Evolutionary conservation across 2,113 vertebrate species (phyloP).

Genomic region (Caretta caretta): DNA sequence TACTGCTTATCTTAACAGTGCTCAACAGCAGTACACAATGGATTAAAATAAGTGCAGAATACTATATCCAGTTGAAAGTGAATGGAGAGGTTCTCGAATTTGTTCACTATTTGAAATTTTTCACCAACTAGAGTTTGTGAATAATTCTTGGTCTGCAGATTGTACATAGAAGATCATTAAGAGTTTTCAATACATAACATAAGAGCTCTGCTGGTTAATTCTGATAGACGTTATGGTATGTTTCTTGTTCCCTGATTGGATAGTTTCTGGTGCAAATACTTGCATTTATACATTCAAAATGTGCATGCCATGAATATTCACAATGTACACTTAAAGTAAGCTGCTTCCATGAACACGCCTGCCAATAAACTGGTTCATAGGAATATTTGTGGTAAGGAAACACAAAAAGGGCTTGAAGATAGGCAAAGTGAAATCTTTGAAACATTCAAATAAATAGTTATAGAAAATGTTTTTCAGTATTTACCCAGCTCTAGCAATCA

Average conservation of each 20-base stretch:
- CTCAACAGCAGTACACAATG: background rate
- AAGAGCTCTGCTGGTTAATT: background rate
- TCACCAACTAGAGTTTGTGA: background rate
- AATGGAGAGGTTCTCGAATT: background rate
- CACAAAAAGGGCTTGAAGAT: background rate
- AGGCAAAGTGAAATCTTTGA: background rate
- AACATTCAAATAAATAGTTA: background rate
- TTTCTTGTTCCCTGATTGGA: background rate
- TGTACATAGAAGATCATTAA: background rate
- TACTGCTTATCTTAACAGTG: background rate
- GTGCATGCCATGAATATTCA: background rate
- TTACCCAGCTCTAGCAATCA: background rate
- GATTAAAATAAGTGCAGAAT: background rate
- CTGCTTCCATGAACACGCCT: background rate
- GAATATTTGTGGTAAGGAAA: background rate
- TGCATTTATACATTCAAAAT: background rate
- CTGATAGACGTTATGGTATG: background rate
- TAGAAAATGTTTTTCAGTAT: background rate
- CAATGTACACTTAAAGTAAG: background rate
- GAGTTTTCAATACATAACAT: fast-evolving
- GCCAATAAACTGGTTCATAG: background rate
- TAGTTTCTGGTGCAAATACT: background rate
- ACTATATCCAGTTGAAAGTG: background rate
- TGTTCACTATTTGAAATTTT: background rate
- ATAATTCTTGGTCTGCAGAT: background rate